Percentiles rank a stretch among this genome's conserved stretches.
Conservation (phyloP, 2,888 invertebrate species). For the Xestoiulus laeticollis region DNA sequence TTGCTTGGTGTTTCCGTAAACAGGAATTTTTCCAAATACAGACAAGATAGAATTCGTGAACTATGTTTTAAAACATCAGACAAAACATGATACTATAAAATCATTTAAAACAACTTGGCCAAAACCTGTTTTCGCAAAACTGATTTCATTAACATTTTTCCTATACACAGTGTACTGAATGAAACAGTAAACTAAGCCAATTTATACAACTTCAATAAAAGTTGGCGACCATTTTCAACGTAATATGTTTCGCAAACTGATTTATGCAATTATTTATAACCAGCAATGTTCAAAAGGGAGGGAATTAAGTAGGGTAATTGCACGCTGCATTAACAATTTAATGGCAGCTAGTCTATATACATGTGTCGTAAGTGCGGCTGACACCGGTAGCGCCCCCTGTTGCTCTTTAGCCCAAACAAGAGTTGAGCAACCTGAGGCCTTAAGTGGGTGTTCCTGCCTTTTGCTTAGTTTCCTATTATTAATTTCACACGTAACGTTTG, state of each 20-base stretch:
- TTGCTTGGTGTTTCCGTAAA: too few relatives aligned
- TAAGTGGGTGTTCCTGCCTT: not conserved
- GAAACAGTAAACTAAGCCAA: not conserved
- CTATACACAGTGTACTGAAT: not conserved
- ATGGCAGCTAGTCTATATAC: not conserved
- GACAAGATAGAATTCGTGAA: too few relatives aligned
- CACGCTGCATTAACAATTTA: not conserved
- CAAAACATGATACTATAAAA: too few relatives aligned
- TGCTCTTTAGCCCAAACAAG: not conserved
- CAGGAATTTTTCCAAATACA: too few relatives aligned
- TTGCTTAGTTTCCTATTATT: not conserved
- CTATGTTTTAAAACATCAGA: too few relatives aligned
- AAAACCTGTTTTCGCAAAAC: not conserved
- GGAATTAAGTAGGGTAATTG: constrained; percentile 11
- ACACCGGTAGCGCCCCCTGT: not conserved
- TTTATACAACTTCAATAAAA: constrained; percentile 25
- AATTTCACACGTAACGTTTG: constrained; percentile 37
- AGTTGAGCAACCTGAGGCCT: not conserved
- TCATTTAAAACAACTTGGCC: not conserved
- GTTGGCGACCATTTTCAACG: not conserved
- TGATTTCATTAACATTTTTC: not conserved
- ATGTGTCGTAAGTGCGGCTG: not conserved
- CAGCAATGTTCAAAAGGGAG: not conserved
- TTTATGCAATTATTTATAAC: constrained; percentile 33
- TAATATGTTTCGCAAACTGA: not conserved